Percentiles rank a stretch among this genome's conserved stretches.
Conservation (phyloP, 2,113 vertebrate species). For the Labeo rohita region DNA sequence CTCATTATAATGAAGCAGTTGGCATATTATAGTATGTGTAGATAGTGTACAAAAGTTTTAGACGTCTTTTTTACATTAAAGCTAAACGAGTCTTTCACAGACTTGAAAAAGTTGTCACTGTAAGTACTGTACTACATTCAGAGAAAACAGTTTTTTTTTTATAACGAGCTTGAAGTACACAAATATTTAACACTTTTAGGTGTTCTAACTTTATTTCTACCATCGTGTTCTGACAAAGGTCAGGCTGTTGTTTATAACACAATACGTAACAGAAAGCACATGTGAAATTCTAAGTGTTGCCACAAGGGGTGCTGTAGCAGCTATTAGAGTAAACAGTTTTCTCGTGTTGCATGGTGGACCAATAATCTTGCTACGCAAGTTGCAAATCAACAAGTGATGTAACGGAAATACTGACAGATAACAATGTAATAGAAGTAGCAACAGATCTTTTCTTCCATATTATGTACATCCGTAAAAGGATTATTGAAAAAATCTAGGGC, state of each 20-base stretch:
- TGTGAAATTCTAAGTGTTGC: not conserved
- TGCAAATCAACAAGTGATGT: not conserved
- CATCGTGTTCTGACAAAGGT: not conserved
- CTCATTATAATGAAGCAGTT: not conserved
- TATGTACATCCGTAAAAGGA: not conserved
- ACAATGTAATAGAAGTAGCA: not conserved
- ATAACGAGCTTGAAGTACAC: not conserved
- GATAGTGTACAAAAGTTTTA: not conserved
- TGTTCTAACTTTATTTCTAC: slow-evolving; percentile 5
- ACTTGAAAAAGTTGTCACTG: not conserved
- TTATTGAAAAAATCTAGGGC: not conserved
- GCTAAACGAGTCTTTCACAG: not conserved
- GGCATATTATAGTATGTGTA: not conserved
- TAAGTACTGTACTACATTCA: not conserved
- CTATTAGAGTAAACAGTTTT: not conserved
- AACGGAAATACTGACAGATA: not conserved
- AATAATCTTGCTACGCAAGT: not conserved
- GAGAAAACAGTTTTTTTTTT: not conserved
- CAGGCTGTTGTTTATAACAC: not conserved
- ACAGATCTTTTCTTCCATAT: not conserved
- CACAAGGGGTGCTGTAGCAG: not conserved
- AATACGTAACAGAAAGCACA: not conserved
- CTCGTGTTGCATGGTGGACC: not conserved
- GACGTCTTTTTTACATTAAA: not conserved
- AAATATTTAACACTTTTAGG: not conserved